A percentile compares a stretch with the other conserved stretches of the same genome.
phyloP scores from a whole-genome alignment of 2,888 invertebrate genomes.

The Eucriotettix oculatus region DNA sequence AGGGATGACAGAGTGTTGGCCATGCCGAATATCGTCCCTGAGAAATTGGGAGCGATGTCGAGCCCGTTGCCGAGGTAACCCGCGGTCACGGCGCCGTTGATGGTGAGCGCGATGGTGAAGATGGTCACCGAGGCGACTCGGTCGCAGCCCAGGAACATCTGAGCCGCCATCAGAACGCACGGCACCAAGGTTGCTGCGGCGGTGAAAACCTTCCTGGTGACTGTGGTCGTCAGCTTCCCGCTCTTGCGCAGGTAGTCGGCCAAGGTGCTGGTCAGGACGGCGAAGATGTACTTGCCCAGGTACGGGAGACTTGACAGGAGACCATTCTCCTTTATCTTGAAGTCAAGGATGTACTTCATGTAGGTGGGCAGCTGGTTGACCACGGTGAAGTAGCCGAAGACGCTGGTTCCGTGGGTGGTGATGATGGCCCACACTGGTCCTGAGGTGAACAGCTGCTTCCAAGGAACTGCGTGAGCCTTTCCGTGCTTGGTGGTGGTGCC shows the following conservation, averaged over 20 bases:
- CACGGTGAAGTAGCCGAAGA: slow-evolving; percentile 77
- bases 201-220: slow-evolving; percentile 52
- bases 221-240: slow-evolving; percentile 53
- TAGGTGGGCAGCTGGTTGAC: slow-evolving; percentile 76
- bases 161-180: slow-evolving; percentile 54
- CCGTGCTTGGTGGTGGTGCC: slow-evolving; percentile 29
- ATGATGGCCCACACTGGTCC: slow-evolving; percentile 74
- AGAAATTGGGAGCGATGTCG: slow-evolving; percentile 78
- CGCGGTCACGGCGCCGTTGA: slow-evolving; percentile 73
- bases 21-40: slow-evolving; percentile 76
- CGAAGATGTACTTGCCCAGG: slow-evolving; percentile 70
- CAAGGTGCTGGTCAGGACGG: slow-evolving; percentile 50
- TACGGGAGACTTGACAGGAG: slow-evolving; percentile 71
- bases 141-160: slow-evolving; percentile 54
- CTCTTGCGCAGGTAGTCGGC: slow-evolving; percentile 54
- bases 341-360: slow-evolving; percentile 61
- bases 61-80: slow-evolving; percentile 74
- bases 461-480: slow-evolving; percentile 46
- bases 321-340: slow-evolving; percentile 64
- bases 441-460: slow-evolving; percentile 50
- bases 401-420: slow-evolving; percentile 64
- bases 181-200: slow-evolving; percentile 42
- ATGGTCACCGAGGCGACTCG: slow-evolving; percentile 56
- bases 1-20: slow-evolving; percentile 74
- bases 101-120: slow-evolving; percentile 62